These are phyloP conservation scores for Dryocosmus kuriphilus DNA, from an alignment of 2,888 invertebrate genomes.

Conservation along the genomic window DNA sequence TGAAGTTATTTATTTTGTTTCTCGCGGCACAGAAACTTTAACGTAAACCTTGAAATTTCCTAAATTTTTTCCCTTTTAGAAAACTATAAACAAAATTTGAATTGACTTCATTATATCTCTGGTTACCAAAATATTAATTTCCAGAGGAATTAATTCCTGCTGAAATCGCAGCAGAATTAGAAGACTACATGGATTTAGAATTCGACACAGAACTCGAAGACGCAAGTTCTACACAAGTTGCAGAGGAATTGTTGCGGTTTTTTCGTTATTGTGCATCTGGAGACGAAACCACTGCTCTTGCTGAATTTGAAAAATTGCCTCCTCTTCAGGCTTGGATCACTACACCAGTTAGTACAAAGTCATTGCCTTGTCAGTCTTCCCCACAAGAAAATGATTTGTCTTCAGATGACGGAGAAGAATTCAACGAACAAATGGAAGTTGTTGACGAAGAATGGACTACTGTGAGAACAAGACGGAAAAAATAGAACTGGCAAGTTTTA, in stretches of 20 bases:
- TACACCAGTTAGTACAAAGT: constrained; percentile 42
- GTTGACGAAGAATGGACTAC: constrained; percentile 67
- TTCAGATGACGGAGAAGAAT: constrained; percentile 20
- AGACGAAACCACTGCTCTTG: constrained; percentile 55
- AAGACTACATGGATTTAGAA: constrained; percentile 69
- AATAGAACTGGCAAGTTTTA: constrained; percentile 53
- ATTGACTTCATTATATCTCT: background rate
- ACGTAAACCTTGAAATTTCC: too few relatives aligned
- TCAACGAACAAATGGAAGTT: constrained; percentile 59
- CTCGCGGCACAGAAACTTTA: too few relatives aligned
- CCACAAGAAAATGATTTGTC: background rate
- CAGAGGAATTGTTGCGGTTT: constrained; percentile 69
- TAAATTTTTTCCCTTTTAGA: background rate
- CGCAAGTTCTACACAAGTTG: constrained; percentile 69
- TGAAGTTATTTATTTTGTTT: too few relatives aligned
- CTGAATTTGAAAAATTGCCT: constrained; percentile 67
- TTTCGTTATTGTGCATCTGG: constrained; percentile 63
- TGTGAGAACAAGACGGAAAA: constrained; percentile 67
- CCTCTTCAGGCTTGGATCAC: constrained; percentile 68
- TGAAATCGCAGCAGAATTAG: constrained; percentile 69
- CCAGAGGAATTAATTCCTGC: constrained; percentile 63
- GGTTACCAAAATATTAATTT: constrained; percentile 38
- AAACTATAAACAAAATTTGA: background rate
- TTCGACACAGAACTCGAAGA: constrained; percentile 72
- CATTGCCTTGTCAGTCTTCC: background rate